These are phyloP conservation scores for Phacellophora camtschatica DNA, from an alignment of 30 jellyfish, hydroid and myxozoan genomes.

Conservation along the genomic window DNA sequence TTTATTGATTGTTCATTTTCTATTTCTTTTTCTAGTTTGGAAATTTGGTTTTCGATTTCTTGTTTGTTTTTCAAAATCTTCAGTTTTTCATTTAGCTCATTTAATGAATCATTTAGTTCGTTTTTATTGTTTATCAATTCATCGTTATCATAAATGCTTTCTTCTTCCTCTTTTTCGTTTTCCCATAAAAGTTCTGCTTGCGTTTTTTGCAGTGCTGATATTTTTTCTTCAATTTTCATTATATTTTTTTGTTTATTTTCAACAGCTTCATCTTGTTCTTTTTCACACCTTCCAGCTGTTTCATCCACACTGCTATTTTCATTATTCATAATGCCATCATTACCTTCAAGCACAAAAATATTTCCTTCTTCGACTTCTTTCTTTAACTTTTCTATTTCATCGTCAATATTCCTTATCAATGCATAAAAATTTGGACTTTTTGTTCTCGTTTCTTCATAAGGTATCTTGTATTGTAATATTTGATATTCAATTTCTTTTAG, in stretches of 20 bases:
- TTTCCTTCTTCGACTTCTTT: constrained; percentile 22
- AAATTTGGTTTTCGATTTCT: background rate
- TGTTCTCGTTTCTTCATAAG: background rate
- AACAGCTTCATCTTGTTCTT: background rate
- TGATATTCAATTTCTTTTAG: background rate
- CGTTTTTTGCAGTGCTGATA: background rate
- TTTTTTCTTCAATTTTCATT: background rate
- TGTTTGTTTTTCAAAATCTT: background rate
- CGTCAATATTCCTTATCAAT: constrained; percentile 11
- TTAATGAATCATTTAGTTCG: background rate
- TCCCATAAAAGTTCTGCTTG: background rate
- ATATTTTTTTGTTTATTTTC: background rate
- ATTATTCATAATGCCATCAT: too few relatives aligned
- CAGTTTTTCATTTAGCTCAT: background rate
- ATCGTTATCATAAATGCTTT: background rate
- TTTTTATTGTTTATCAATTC: background rate
- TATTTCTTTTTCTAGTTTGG: background rate
- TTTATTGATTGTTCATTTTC: background rate
- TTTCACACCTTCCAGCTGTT: background rate
- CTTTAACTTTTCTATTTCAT: constrained; percentile 26
- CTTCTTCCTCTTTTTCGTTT: background rate
- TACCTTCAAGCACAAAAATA: too few relatives aligned
- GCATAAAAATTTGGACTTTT: constrained; percentile 38
- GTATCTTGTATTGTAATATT: background rate
- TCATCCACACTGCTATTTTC: background rate